These are phyloP conservation scores for Ostrea denselamellosa DNA, from an alignment of 1,140 invertebrate species.

Conservation along the genomic window DNA sequence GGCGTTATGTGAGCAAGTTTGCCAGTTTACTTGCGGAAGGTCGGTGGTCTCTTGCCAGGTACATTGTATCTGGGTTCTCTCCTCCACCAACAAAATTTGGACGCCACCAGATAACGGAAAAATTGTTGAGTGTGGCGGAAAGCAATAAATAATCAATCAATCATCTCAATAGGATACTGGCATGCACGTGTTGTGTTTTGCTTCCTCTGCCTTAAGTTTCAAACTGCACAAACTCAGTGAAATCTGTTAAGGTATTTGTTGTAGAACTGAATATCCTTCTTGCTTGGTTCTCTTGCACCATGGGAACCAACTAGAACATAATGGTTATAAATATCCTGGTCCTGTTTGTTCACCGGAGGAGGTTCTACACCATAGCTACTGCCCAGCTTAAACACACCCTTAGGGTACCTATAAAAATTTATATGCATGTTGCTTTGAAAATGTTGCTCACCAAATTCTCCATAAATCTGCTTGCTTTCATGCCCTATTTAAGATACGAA, in stretches of 20 bases:
- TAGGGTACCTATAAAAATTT: conserved; percentile 73
- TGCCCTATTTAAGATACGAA: neutral
- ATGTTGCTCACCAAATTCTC: neutral
- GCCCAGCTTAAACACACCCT: conserved; percentile 80
- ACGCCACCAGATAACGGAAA: no score
- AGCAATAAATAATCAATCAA: no score
- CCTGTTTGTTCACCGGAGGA: conserved; percentile 83
- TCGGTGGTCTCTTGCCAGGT: no score
- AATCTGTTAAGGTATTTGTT: conserved; percentile 68
- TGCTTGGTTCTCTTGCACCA: conserved; percentile 78
- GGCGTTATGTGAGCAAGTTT: no score
- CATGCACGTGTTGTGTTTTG: no score
- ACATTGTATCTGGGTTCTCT: no score
- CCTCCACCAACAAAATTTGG: no score
- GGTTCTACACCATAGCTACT: conserved; percentile 81
- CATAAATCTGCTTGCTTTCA: neutral
- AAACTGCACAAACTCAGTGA: neutral
- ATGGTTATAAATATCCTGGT: conserved; percentile 84
- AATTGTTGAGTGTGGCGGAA: no score
- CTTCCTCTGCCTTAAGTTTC: no score
- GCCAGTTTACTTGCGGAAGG: no score
- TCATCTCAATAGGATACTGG: no score
- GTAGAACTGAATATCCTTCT: conserved; percentile 78
- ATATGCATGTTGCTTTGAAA: neutral
- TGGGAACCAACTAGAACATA: conserved; percentile 81